Conservation (phyloP, 2,888 invertebrate genomes). For the Drosophila mettleri region DNA sequence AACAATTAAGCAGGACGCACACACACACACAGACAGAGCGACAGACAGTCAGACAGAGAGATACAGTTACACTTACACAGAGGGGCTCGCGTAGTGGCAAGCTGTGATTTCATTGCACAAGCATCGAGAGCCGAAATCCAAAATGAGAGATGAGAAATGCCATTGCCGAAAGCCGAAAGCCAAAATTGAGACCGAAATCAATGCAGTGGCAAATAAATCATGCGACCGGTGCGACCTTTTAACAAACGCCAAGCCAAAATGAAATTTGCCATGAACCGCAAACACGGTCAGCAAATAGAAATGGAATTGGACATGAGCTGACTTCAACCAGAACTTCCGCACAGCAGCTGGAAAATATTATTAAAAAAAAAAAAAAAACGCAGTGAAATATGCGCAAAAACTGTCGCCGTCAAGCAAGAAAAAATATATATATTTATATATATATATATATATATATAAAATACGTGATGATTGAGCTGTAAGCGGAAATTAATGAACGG, state of each 20-base stretch:
- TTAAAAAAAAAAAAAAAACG: constrained; percentile 22
- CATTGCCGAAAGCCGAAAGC: constrained; percentile 16
- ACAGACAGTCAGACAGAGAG: no score
- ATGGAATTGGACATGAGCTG: constrained; percentile 38
- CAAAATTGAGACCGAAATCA: constrained; percentile 62
- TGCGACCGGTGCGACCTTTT: constrained; percentile 61
- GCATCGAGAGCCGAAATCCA: constrained; percentile 20
- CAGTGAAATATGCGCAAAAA: constrained; percentile 59
- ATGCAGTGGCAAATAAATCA: constrained; percentile 75
- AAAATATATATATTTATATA: no score
- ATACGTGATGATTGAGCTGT: constrained; percentile 69
- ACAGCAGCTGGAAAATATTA: constrained; percentile 17
- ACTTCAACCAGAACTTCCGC: constrained; percentile 30
- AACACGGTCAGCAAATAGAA: constrained; percentile 52
- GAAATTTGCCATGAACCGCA: constrained; percentile 61
- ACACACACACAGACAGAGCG: not conserved
- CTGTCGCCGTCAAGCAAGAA: constrained; percentile 32
- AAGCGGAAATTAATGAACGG: constrained; percentile 80
- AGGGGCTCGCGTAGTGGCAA: constrained; percentile 25
- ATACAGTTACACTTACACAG: not conserved
- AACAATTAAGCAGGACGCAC: constrained; percentile 51
- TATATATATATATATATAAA: no score
- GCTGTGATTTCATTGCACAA: constrained; percentile 56
- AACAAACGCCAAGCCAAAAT: constrained; percentile 63
- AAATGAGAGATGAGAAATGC: constrained; percentile 10